Evolutionary conservation across 2,888 invertebrate species (phyloP), one percentile per base, ranked within the genome.

Genomic region (Thereva nobilitata): DNA sequence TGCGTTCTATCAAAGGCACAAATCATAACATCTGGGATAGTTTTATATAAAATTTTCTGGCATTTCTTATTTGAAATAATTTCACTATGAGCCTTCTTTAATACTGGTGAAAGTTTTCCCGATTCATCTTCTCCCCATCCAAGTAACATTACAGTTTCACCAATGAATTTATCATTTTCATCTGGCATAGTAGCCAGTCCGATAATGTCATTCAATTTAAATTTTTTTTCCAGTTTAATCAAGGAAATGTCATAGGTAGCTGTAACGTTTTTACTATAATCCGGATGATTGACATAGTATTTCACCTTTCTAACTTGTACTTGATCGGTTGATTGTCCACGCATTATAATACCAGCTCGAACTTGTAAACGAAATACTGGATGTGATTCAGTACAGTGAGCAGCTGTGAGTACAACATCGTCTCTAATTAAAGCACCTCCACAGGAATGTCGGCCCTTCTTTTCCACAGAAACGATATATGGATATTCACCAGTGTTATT

Each of bases 331-430:
- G 37, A 38, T 41, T 55, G 40, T 5, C 10, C 41, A 9, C 38
- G 55, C 23, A 55, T 12, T 12, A 55, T 40, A 41, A 23, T 40
- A 12, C 55, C 55, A 38, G 55, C 55, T n/a, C 55, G 55, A 41
- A 40, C 40, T 12, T 9, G 10, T 4, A 55, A 34, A 0, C 8
- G 10, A 5, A 23, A 37, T 10, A 41, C 40, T 41, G 23, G 37
- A n/a, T 38, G 34, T 5, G n/a, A 8, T 2, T 9, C 40, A 3
- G 40, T 12, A 23, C 55, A 55, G 41, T 55, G 55, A 23, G 55
- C 55, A 41, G 55, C 55, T 7, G 55, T 55, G 4, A 55, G 23
- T 23, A 55, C 55, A 7, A 41, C 55, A 7, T 55, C 55, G 12
- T 9, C 23, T 23, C 40, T 55, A 4, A 55, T n/a, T 23, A 55